A percentile compares a stretch with the other conserved stretches of the same genome.
These are phyloP conservation scores for Melolontha melolontha DNA, from an alignment of 2,888 invertebrate species.

Conservation along the genomic window DNA sequence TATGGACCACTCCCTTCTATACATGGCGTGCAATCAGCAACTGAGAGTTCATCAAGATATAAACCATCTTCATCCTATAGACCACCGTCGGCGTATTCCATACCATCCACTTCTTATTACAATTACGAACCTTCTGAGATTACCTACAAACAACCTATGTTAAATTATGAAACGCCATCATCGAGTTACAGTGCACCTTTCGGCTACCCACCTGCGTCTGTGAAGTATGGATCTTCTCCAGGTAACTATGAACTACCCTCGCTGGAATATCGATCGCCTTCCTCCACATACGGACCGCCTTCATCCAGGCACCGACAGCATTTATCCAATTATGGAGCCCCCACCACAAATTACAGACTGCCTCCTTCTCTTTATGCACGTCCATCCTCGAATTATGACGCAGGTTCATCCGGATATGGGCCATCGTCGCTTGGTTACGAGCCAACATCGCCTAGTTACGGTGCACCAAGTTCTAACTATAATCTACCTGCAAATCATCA, in stretches of 20 bases:
- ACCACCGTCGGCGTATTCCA: slow-evolving; percentile 48
- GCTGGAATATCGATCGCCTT: slow-evolving; percentile 42
- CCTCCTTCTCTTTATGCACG: slow-evolving; percentile 45
- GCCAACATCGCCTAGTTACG: slow-evolving; percentile 45
- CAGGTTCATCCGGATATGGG: slow-evolving; percentile 43
- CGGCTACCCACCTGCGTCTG: too few species aligned
- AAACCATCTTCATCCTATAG: slow-evolving; percentile 47
- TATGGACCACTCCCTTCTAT: slow-evolving; percentile 13
- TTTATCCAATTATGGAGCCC: slow-evolving; percentile 23
- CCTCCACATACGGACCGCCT: slow-evolving; percentile 42
- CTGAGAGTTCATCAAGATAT: slow-evolving; percentile 49
- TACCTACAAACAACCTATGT: slow-evolving; percentile 43
- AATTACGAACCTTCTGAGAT: slow-evolving; percentile 49
- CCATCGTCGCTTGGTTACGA: slow-evolving; percentile 46
- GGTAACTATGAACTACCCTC: not conserved
- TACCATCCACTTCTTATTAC: slow-evolving; percentile 17
- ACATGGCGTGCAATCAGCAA: slow-evolving; percentile 48
- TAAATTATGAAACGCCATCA: too few species aligned
- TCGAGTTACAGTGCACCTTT: too few species aligned
- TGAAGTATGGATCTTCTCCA: too few species aligned
- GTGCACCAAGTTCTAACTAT: slow-evolving; percentile 43
- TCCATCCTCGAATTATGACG: slow-evolving; percentile 45
- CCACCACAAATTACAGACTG: slow-evolving; percentile 48
- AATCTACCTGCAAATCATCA: slow-evolving; percentile 39
- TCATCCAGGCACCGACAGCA: slow-evolving; percentile 36